These are phyloP conservation scores for Leptatherina wallacei DNA, from an alignment of 2,797 vertebrate species.

Conservation along the genomic window DNA sequence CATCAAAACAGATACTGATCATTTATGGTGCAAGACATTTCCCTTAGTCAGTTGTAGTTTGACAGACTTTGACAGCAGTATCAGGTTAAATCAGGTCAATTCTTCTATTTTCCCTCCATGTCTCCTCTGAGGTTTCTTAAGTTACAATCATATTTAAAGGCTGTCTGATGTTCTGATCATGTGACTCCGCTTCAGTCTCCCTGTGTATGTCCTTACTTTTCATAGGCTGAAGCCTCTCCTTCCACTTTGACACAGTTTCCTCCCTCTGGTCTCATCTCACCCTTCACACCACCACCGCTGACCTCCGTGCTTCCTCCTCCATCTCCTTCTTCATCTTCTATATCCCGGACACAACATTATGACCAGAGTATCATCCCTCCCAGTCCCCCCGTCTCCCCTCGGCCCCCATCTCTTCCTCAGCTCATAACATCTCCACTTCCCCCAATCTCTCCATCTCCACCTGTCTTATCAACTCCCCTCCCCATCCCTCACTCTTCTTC, in stretches of 20 bases:
- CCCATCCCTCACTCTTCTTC: slow-evolving; percentile 25
- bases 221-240: slow-evolving; percentile 61
- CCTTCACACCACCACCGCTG: slow-evolving; percentile 19
- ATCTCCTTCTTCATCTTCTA: slow-evolving; percentile 1
- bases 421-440: slow-evolving; percentile 60
- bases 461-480: slow-evolving; percentile 36
- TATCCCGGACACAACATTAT: slow-evolving; percentile 32
- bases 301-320: slow-evolving; percentile 26
- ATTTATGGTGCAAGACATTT: not conserved
- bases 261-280: slow-evolving; percentile 36
- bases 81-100: not conserved
- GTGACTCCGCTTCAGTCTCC: slow-evolving; percentile 29
- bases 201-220: slow-evolving; percentile 60
- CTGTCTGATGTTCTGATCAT: not conserved
- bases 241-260: slow-evolving; percentile 62
- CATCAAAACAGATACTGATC: not conserved
- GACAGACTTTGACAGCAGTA: not conserved
- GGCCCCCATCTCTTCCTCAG: slow-evolving; percentile 57
- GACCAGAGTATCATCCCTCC: slow-evolving; percentile 24
- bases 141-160: not conserved
- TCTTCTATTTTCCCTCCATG: slow-evolving; percentile 27
- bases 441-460: slow-evolving; percentile 29
- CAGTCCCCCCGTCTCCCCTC: slow-evolving; percentile 43
- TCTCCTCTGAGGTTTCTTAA: slow-evolving; percentile 21
- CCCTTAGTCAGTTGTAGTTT: not conserved